Conservation (phyloP, 2,797 vertebrate species). For the Ctenopoma kingsleyae region DNA sequence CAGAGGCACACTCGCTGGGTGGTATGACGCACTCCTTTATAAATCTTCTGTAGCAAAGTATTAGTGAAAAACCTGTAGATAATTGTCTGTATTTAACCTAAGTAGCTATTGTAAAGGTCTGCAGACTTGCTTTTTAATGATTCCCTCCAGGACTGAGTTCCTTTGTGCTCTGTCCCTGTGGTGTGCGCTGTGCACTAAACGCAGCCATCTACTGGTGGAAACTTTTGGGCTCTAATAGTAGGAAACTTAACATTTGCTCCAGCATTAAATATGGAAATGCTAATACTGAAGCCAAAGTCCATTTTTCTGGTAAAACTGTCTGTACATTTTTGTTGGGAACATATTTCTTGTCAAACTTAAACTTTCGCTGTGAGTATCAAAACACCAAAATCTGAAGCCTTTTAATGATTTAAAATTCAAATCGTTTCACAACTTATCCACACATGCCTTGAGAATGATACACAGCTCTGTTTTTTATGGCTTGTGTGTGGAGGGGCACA, state of each 20-base stretch:
- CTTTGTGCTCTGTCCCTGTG: constrained; percentile 57
- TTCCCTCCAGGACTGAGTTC: constrained; percentile 26
- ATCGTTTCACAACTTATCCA: constrained; percentile 34
- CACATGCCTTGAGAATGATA: constrained; percentile 6
- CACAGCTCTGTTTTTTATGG: constrained; percentile 18
- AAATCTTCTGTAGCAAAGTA: not conserved
- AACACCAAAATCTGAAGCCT: constrained; percentile 27
- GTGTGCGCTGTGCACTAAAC: constrained; percentile 48
- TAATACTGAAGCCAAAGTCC: constrained; percentile 37
- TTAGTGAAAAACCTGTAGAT: not conserved
- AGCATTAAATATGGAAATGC: constrained; percentile 8
- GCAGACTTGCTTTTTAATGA: constrained; percentile 25
- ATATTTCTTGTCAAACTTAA: constrained; percentile 19
- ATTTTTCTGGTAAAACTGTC: constrained; percentile 37
- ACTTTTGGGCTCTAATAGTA: constrained; percentile 59
- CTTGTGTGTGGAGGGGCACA: constrained; percentile 52
- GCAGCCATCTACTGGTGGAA: constrained; percentile 76
- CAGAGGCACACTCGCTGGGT: constrained; percentile 81
- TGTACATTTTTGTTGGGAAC: constrained; percentile 27
- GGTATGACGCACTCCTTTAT: constrained; percentile 82
- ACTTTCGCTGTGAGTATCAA: constrained; percentile 6
- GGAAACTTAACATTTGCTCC: constrained; percentile 57
- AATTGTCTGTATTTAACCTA: not conserved
- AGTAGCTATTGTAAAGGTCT: not conserved
- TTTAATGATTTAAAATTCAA: constrained; percentile 20